Conservation (phyloP, 2,797 vertebrate species). For the Cuniculus paca region DNA sequence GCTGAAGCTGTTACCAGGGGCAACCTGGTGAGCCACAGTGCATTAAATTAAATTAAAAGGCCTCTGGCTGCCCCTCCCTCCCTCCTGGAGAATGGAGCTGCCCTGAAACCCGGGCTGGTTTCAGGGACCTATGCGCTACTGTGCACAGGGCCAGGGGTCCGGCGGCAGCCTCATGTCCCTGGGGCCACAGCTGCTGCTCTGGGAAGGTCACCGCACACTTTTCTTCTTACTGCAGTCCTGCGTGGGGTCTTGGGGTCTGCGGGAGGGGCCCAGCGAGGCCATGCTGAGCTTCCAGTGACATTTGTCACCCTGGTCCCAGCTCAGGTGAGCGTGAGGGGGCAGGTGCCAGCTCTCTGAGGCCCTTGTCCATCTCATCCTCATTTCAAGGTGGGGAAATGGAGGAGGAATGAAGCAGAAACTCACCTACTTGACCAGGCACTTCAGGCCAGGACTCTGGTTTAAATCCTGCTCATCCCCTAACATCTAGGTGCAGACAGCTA, state of each 20-base stretch:
- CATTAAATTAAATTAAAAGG: slow-evolving; percentile 82
- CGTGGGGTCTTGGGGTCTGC: background rate
- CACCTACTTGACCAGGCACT: background rate
- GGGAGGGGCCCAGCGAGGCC: background rate
- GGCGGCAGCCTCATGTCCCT: background rate
- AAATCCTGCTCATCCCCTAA: background rate
- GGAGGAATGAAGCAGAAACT: background rate
- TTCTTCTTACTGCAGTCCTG: background rate
- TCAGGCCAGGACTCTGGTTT: background rate
- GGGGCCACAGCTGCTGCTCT: background rate
- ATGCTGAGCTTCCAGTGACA: background rate
- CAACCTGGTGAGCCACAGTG: slow-evolving; percentile 74
- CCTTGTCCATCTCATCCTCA: background rate
- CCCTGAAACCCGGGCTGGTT: background rate
- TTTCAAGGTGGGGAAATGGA: background rate
- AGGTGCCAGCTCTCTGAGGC: background rate
- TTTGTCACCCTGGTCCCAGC: background rate
- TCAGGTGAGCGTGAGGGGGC: background rate
- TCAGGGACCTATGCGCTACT: background rate
- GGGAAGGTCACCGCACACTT: too few species aligned
- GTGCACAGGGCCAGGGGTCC: background rate
- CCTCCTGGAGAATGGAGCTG: slow-evolving; percentile 58
- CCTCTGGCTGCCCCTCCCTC: slow-evolving; percentile 62
- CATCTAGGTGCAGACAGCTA: background rate
- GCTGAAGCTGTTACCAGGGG: slow-evolving; percentile 78